Evolutionary conservation across 2,888 invertebrate species (phyloP).

Genomic region (Slavum lentiscoides): DNA sequence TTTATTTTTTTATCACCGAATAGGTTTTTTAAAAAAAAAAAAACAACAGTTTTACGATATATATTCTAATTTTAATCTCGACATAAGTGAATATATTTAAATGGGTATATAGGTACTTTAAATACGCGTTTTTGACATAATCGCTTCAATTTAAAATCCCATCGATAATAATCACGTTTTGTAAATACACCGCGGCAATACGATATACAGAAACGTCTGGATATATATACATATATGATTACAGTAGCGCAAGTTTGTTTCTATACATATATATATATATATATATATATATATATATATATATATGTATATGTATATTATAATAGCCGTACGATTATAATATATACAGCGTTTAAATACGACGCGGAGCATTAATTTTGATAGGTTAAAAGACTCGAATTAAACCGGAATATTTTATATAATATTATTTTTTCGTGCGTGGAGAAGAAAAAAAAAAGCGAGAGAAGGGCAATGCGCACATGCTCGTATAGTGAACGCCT

Average conservation of each 20-base stretch:
- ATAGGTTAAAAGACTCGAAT: not conserved
- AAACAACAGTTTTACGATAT: too few relatives aligned
- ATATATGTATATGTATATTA: not conserved
- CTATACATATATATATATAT: too few relatives aligned
- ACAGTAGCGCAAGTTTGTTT: slow-evolving; percentile 20
- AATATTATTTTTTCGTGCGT: too few relatives aligned
- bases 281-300: too few relatives aligned
- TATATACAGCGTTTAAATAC: slow-evolving; percentile 7
- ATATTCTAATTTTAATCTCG: not conserved
- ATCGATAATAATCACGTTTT: not conserved
- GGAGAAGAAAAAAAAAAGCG: too few relatives aligned
- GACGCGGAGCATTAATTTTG: slow-evolving; percentile 7
- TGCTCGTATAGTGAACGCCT: too few relatives aligned
- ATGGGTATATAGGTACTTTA: not conserved
- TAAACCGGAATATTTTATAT: slow-evolving; percentile 7
- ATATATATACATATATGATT: not conserved
- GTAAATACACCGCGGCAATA: not conserved
- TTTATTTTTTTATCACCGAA: too few relatives aligned
- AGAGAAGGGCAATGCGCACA: too few relatives aligned
- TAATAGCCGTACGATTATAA: slow-evolving; percentile 22
- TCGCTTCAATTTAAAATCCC: not conserved
- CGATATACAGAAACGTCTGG: not conserved
- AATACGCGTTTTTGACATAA: slow-evolving; percentile 4
- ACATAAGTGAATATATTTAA: not conserved
- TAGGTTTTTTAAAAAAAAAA: too few relatives aligned